phyloP scores from a whole-genome alignment of 2,888 invertebrate genomes.

The Amphipoea oculea region DNA sequence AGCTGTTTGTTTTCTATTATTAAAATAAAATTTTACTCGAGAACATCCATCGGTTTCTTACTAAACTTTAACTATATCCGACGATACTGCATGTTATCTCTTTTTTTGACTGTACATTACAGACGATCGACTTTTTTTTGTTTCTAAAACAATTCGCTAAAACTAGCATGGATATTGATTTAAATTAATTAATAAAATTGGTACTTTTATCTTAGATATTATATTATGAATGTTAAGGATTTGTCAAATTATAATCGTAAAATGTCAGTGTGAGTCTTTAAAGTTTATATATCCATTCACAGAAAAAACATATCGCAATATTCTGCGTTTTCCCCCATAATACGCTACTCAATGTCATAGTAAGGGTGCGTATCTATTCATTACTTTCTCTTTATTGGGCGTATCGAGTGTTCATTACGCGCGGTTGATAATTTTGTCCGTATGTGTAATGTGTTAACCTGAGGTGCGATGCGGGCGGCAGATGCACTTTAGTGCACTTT shows the following conservation, averaged over 20 bases:
- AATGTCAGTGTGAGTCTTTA: neutral
- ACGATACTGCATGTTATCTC: too few relatives aligned
- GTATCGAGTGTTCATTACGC: conserved; percentile 69
- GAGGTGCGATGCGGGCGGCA: conserved; percentile 79
- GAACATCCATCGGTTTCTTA: too few relatives aligned
- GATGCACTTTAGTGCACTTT: conserved; percentile 66
- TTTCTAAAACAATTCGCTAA: too few relatives aligned
- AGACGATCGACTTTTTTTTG: too few relatives aligned
- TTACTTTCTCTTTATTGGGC: conserved; percentile 68
- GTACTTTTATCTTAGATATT: neutral
- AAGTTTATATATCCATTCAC: neutral
- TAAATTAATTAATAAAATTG: neutral
- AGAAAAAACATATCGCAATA: neutral
- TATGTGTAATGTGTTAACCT: conserved; percentile 37
- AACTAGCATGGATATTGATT: neutral
- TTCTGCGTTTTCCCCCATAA: neutral
- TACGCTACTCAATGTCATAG: conserved; percentile 8
- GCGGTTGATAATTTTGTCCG: conserved; percentile 50
- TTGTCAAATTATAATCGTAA: neutral
- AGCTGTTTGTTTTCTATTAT: too few relatives aligned
- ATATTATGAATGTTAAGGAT: neutral
- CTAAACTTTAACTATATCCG: too few relatives aligned
- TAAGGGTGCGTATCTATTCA: conserved; percentile 57
- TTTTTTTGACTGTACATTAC: too few relatives aligned
- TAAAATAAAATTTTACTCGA: too few relatives aligned